These are phyloP conservation scores for Vanessa tameamea DNA, from an alignment of 1,140 invertebrate genomes.

Conservation along the genomic window DNA sequence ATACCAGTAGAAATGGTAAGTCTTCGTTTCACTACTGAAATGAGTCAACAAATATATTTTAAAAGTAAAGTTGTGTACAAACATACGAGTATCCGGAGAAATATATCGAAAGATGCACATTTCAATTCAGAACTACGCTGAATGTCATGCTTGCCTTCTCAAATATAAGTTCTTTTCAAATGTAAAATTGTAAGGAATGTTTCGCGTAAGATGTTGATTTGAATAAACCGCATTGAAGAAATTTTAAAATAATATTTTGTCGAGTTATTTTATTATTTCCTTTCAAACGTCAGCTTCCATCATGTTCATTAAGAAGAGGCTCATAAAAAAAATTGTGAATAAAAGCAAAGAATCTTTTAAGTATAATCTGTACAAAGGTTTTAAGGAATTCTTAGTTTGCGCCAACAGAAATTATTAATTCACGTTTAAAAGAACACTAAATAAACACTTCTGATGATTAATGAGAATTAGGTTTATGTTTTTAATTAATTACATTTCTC, in stretches of 20 bases:
- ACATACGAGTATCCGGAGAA: background rate
- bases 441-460: too few species aligned
- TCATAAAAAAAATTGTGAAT: background rate
- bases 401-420: too few species aligned
- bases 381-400: too few species aligned
- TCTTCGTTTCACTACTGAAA: background rate
- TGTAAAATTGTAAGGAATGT: background rate
- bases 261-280: background rate
- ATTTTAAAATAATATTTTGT: background rate
- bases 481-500: too few species aligned
- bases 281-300: background rate
- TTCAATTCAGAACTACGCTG: slow-evolving; percentile 3
- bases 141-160: background rate
- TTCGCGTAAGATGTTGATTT: slow-evolving; percentile 1
- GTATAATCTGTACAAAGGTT: too few species aligned
- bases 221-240: slow-evolving; percentile 5
- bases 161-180: background rate
- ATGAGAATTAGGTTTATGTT: too few species aligned
- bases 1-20: background rate
- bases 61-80: background rate
- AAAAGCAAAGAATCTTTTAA: too few species aligned
- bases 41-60: background rate
- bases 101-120: slow-evolving; percentile 1
- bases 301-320: background rate
- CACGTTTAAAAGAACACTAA: too few species aligned